A percentile compares a stretch with the other conserved stretches of the same genome.
phyloP scores from a whole-genome alignment of 2,797 vertebrate genomes.

The Pangasius mekongensis region DNA sequence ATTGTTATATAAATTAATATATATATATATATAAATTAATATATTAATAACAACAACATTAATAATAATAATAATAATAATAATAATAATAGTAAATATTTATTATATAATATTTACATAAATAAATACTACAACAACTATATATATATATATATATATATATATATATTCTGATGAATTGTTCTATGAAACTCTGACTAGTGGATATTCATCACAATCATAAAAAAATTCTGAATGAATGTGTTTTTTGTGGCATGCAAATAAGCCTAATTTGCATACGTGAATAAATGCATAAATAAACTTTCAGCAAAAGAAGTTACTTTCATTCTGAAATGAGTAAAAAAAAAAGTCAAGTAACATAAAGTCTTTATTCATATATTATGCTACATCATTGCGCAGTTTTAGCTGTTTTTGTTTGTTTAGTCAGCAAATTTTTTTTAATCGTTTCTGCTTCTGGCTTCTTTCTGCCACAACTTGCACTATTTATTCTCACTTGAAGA shows the following conservation, averaged over 20 bases:
- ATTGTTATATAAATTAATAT: no score
- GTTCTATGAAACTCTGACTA: background rate
- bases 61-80: no score
- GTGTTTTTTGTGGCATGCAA: background rate
- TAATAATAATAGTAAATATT: no score
- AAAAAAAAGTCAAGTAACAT: background rate
- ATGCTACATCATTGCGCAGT: background rate
- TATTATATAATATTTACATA: background rate
- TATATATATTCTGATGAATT: background rate
- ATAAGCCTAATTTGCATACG: background rate
- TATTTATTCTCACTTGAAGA: slow-evolving; percentile 14
- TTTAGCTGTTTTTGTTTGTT: background rate
- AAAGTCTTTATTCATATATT: background rate
- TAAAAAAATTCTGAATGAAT: background rate
- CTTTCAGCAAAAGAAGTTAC: background rate
- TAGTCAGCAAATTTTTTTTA: background rate
- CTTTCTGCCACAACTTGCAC: background rate
- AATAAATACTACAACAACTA: background rate
- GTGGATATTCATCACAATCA: background rate
- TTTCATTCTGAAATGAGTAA: background rate
- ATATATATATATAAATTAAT: no score
- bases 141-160: no score
- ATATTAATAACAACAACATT: no score
- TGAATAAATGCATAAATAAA: background rate
- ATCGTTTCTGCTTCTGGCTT: no score